phyloP scores from a whole-genome alignment of 1,140 invertebrate genomes.

The Delia radicum region DNA sequence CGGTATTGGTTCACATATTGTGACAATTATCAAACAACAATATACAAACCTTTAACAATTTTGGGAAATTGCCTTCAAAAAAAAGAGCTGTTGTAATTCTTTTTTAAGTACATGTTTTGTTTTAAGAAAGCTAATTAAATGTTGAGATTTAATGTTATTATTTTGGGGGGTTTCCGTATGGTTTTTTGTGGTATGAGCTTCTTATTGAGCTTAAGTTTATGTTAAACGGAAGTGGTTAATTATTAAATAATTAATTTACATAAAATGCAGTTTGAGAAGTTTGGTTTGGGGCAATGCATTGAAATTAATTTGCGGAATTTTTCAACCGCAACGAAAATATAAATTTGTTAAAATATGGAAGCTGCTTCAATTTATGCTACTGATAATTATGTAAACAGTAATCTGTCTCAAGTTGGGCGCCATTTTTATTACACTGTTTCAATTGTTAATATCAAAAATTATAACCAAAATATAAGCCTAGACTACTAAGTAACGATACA shows the following conservation, averaged over 20 bases:
- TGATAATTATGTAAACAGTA: too few relatives aligned
- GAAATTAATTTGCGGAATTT: too few relatives aligned
- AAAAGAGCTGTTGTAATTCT: background rate
- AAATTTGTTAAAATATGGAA: too few relatives aligned
- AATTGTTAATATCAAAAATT: too few relatives aligned
- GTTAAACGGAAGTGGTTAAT: background rate
- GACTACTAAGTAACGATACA: too few relatives aligned
- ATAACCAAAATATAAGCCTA: too few relatives aligned
- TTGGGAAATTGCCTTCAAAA: background rate
- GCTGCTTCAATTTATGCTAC: too few relatives aligned
- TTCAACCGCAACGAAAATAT: too few relatives aligned
- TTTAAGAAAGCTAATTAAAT: background rate
- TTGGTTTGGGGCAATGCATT: background rate
- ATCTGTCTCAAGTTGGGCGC: too few relatives aligned
- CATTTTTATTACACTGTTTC: too few relatives aligned
- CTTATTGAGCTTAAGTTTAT: background rate
- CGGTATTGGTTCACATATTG: background rate
- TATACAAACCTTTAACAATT: background rate
- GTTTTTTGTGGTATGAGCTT: background rate
- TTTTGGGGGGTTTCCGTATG: background rate
- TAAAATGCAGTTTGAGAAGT: background rate
- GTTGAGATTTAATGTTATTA: background rate
- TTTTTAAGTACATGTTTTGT: background rate
- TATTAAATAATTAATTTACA: background rate
- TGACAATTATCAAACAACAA: background rate